phyloP scores from a whole-genome alignment of 1,140 invertebrate species.

The Tetramorium alpestre region DNA sequence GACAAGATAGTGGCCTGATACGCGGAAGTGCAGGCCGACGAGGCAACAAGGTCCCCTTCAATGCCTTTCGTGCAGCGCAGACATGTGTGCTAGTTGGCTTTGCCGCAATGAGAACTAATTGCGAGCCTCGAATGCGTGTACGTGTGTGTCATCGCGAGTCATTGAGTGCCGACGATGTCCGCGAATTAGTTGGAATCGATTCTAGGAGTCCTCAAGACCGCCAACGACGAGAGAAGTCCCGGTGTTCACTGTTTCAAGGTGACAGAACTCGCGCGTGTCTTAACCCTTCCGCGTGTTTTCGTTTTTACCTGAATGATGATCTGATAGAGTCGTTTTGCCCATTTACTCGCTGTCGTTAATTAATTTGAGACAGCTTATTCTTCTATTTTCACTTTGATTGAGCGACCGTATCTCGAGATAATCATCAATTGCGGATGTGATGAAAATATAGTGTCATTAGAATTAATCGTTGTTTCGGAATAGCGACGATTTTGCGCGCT shows the following conservation, averaged over 20 bases:
- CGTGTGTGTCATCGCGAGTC: slow-evolving; percentile 18
- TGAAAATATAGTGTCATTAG: slow-evolving; percentile 4
- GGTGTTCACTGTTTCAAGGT: neutral
- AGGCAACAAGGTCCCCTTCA: slow-evolving; percentile 83
- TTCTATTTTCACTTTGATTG: neutral
- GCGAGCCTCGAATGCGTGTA: slow-evolving; percentile 54
- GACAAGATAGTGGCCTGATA: slow-evolving; percentile 81
- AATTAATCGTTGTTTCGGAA: slow-evolving; percentile 16
- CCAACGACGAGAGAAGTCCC: neutral
- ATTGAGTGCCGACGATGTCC: slow-evolving; percentile 27
- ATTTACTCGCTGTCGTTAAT: neutral
- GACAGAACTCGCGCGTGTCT: neutral
- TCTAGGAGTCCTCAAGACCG: slow-evolving; percentile 36
- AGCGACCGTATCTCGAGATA: neutral
- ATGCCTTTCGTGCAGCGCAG: slow-evolving; percentile 79
- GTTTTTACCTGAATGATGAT: slow-evolving; percentile 1
- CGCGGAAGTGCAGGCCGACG: slow-evolving; percentile 80
- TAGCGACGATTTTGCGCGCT: slow-evolving; percentile 17
- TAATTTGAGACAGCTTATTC: neutral
- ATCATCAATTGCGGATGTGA: neutral
- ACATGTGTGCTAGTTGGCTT: slow-evolving; percentile 69
- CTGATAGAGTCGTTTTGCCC: slow-evolving; percentile 4
- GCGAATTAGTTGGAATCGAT: slow-evolving; percentile 52
- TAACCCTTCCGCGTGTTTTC: neutral
- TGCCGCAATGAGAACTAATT: slow-evolving; percentile 74